Base-by-base conservation (phyloP, 2,113 vertebrate genomes). In the Peucedramus taeniatus region DNA sequence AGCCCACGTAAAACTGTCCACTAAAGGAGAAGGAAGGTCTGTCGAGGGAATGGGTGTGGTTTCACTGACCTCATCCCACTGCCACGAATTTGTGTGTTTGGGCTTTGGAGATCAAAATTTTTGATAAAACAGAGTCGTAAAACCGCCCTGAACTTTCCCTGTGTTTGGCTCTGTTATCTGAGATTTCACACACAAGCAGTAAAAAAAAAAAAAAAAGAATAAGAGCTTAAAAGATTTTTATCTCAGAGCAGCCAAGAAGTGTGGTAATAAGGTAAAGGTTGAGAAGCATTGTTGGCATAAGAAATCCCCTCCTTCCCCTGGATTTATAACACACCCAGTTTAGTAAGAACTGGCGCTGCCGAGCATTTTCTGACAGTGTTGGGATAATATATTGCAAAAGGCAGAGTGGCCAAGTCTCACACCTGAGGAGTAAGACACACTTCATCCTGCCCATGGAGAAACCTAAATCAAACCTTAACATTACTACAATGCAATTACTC, bases 191-290 rank as follows among this genome's bases (percentile, higher is more conserved):
- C 69, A 91, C 39, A 39, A 95, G 89, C 85, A 95, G 72, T 75
- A 85, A 89, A 97, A 23, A 42, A 31, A 18, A 39, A 68, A 50
- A 42, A 22, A 50, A 7, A 56, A n/a, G 21, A 16, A 40, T n/a
- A 50, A 28, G 4, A 11, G 26, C 57, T 87, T 91, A 75, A 93
- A 95, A 96, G 83, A 78, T 96, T 96, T 97, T 87, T 96, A 94
- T 97, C 87, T 84, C 31, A 0, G 30, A 68, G 88, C 30, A 54
- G 97, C 97, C 96, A 98, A 93, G 94, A 95, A 97, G 92, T 90
- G 93, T 94, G 72, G 95, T 96, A 98, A 97, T 97, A 98, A 98
- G 97, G 98, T 98, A 97, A 97, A 91, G 95, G 95, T 90, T 97
- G 95, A 97, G 97, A 90, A 93, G 87, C 50, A 26, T 80, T 97